A percentile compares a stretch with the other conserved stretches of the same genome.
phyloP scores from a whole-genome alignment of 1,140 invertebrate species.

The Drosophila micromelanica region DNA sequence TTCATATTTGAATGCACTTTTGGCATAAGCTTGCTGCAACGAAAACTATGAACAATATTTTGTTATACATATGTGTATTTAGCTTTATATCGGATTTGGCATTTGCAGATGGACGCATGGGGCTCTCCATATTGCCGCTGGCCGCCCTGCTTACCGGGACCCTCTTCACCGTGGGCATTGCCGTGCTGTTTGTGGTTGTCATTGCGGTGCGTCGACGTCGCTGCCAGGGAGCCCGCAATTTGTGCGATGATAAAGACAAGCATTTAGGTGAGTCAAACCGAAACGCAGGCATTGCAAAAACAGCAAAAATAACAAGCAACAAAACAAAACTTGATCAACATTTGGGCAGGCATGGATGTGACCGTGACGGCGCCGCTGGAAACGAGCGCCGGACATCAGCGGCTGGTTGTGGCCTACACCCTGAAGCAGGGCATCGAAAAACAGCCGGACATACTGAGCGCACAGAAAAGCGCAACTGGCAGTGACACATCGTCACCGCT shows the following conservation, averaged over 20 bases:
- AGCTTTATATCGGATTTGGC: neutral
- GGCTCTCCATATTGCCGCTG: constrained; percentile 87
- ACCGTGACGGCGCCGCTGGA: constrained; percentile 85
- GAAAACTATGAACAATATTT: too few species aligned
- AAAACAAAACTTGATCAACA: too few species aligned
- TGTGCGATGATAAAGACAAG: constrained; percentile 85
- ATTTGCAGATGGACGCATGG: constrained; percentile 86
- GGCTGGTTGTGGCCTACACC: constrained; percentile 87
- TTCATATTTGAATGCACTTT: too few species aligned
- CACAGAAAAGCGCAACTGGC: constrained; percentile 84
- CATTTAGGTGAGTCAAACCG: constrained; percentile 85
- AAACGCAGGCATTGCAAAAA: neutral
- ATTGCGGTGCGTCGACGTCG: constrained; percentile 85
- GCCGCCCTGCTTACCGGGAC: constrained; percentile 87
- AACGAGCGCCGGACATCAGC: constrained; percentile 87
- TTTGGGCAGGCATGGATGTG: constrained; percentile 83
- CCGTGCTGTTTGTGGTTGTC: constrained; percentile 87
- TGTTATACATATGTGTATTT: too few species aligned
- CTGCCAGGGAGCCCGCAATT: constrained; percentile 72
- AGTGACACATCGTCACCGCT: constrained; percentile 81
- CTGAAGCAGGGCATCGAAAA: constrained; percentile 85
- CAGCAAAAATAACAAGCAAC: too few species aligned
- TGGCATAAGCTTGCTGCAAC: too few species aligned
- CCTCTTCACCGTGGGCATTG: constrained; percentile 87
- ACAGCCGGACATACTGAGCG: constrained; percentile 85